Conservation (phyloP, 2,888 invertebrate genomes). For the Cybosia mesomella region DNA sequence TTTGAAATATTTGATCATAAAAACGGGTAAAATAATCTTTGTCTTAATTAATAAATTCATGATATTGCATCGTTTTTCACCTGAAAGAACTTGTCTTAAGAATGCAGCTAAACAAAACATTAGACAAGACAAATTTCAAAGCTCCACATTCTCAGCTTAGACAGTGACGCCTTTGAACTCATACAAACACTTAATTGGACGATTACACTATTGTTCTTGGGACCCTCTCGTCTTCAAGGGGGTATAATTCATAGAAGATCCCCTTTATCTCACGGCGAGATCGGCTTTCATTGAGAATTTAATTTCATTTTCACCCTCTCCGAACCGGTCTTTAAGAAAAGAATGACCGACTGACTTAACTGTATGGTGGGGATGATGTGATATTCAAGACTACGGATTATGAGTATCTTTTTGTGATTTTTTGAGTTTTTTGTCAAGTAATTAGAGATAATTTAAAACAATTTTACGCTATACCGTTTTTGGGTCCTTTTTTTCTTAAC, state of each 20-base stretch:
- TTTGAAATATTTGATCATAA: no score
- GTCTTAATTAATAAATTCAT: no score
- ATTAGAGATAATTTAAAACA: conserved; percentile 33
- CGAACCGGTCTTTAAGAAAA: conserved; percentile 73
- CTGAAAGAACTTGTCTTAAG: neutral
- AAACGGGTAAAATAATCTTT: no score
- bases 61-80: neutral
- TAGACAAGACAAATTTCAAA: conserved; percentile 47
- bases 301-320: conserved; percentile 86
- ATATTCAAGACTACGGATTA: conserved; percentile 67
- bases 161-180: conserved; percentile 60
- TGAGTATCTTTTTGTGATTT: conserved; percentile 63
- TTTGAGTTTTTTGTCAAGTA: conserved; percentile 29
- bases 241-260: conserved; percentile 81
- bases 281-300: conserved; percentile 85
- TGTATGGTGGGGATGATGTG: conserved; percentile 60
- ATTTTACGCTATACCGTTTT: conserved; percentile 10
- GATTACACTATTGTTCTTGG: conserved; percentile 84
- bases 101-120: conserved; percentile 21
- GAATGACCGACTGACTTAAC: conserved; percentile 82
- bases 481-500: neutral
- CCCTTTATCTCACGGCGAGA: conserved; percentile 78
- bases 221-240: conserved; percentile 74
- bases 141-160: conserved; percentile 62
- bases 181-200: conserved; percentile 84